A percentile compares a stretch with the other conserved stretches of the same genome.
Conservation (phyloP, 2,797 vertebrate species). For the Pseudochirops cupreus region DNA sequence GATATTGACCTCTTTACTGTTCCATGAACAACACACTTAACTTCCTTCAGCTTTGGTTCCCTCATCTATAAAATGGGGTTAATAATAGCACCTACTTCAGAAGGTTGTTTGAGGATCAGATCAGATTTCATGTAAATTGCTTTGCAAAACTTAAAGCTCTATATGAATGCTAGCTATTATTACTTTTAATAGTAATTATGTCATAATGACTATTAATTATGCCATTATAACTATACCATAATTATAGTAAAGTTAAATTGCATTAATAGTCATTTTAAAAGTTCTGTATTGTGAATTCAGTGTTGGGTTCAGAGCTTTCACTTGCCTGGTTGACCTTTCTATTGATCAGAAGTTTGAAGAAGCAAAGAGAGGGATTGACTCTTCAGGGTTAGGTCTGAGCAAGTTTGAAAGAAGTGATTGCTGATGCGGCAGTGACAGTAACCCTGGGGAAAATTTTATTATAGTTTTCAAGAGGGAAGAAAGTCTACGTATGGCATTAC, state of each 20-base stretch:
- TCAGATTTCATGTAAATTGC: neutral
- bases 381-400: neutral
- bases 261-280: neutral
- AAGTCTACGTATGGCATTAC: too few relatives aligned
- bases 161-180: neutral
- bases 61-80: neutral
- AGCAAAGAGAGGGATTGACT: neutral
- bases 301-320: neutral
- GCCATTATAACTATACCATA: neutral
- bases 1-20: neutral
- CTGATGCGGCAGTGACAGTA: neutral
- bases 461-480: neutral
- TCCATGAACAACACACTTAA: neutral
- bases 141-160: neutral
- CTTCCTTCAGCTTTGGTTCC: neutral
- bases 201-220: neutral
- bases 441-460: neutral
- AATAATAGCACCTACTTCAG: neutral
- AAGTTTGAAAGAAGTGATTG: neutral
- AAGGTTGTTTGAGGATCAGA: neutral
- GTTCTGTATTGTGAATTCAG: neutral
- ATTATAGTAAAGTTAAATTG: neutral
- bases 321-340: neutral
- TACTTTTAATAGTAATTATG: neutral
- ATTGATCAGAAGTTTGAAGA: neutral